Evolutionary conservation across 2,113 vertebrate genomes (phyloP).

Genomic region (Phalacrocorax carbo): DNA sequence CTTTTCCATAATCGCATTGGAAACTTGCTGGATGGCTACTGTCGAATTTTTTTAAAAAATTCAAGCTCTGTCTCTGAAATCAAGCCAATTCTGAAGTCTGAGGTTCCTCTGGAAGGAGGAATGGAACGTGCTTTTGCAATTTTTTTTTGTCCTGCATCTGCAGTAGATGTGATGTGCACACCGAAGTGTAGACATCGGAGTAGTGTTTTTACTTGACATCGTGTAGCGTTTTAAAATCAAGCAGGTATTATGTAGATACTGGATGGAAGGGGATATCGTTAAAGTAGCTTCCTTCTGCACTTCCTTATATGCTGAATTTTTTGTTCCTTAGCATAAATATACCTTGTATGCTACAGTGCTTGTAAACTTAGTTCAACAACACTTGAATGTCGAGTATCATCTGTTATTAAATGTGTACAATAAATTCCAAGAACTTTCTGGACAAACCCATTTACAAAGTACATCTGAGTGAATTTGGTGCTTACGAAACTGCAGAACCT

Average conservation of each 20-base stretch:
- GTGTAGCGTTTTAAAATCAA: neutral
- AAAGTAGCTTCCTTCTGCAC: neutral
- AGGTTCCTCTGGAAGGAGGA: neutral
- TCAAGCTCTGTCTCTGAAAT: neutral
- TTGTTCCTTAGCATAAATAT: neutral
- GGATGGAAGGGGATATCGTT: neutral
- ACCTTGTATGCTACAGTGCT: neutral
- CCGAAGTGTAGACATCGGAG: neutral
- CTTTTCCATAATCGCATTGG: neutral
- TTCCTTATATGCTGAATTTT: neutral
- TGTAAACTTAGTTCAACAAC: neutral
- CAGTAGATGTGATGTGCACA: neutral
- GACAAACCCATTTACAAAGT: neutral
- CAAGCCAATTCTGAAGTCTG: neutral
- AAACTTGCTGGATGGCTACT: neutral
- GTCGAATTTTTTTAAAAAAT: neutral
- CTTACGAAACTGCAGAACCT: neutral
- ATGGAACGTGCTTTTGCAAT: neutral
- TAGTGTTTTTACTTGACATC: neutral
- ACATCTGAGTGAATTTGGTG: neutral
- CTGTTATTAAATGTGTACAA: neutral
- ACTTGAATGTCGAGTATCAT: neutral
- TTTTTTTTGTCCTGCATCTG: neutral
- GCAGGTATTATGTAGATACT: neutral
- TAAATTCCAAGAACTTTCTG: slow-evolving; percentile 2